Base-by-base conservation (phyloP, 1,140 invertebrate genomes). In the Caenorhabditis tropicalis region DNA sequence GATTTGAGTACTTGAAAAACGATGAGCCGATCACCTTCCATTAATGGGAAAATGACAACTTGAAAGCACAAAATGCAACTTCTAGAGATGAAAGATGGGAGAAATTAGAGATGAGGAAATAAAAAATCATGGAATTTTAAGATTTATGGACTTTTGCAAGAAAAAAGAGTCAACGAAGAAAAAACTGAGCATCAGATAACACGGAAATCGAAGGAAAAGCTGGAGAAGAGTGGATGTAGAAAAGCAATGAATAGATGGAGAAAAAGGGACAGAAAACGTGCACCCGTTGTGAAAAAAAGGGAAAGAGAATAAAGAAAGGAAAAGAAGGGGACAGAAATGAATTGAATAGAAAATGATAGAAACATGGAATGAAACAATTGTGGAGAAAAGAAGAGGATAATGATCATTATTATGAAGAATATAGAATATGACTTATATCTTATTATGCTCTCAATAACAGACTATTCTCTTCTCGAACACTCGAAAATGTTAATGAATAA, bases 151-250 rank as follows among this genome's bases (percentile, higher is more conserved):
- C 19, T 27, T 56, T 56, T 56, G 51, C 19, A 29, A 27, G 24
- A 19, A 27, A 56, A 51, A 56, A 56, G 27, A 27, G 9, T 51
- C 39, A 12, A 19, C 19, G 48, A 56, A 56, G 2, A 65, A n/a
- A 36, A 36, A 65, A 36, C 24, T 19, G 21, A 65, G 58, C 58
- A 65, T 65, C 58, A 65, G 58, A 65, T 65, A 65, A 65, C 58
- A 65, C 58, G 58, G 58, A 65, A 65, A 33, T 65, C 58, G 33
- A 65, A 24, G 19, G 31, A 39, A 58, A 58, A 58, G 27, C 10
- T 7, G 27, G 48, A 46, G 16, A 46, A 46, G 43, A n/a, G 15
- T n/a, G 15, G 48, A 51, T 19, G 53, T 21, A 56, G 19, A 56
- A 43, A 12, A 12, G 39, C 39, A 43, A 43, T 43, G 39, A 43